These are phyloP conservation scores for Ivindomyrus marchei DNA, from an alignment of 2,113 vertebrate species.

Conservation along the genomic window DNA sequence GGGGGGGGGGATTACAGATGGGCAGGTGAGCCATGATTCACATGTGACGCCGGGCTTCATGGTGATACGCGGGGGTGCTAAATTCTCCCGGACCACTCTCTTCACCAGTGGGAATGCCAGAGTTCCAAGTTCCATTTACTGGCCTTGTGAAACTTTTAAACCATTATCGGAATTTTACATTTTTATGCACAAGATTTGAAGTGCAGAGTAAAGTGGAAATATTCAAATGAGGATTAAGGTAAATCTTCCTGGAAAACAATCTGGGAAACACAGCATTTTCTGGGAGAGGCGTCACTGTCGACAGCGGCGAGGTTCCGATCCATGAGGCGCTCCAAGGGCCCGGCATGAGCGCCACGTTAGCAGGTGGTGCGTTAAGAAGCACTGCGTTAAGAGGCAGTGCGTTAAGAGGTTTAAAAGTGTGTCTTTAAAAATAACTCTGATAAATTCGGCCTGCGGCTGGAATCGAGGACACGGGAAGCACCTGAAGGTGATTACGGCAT, in stretches of 20 bases:
- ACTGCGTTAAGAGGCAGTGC: background rate
- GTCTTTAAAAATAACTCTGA: slow-evolving; percentile 10
- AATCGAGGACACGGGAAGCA: slow-evolving; percentile 11
- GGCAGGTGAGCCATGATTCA: background rate
- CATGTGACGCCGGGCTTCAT: background rate
- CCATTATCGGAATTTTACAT: background rate
- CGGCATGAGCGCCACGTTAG: background rate
- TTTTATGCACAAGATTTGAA: background rate
- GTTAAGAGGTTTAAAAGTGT: background rate
- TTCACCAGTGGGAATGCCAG: background rate
- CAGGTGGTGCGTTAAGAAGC: background rate
- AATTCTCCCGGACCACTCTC: background rate
- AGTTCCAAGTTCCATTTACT: background rate
- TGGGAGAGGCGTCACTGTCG: background rate
- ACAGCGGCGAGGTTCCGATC: background rate
- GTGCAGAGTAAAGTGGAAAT: background rate
- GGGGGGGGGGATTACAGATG: background rate
- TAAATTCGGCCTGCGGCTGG: background rate
- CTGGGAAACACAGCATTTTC: background rate
- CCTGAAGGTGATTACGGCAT: slow-evolving; percentile 31
- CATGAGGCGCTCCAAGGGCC: background rate
- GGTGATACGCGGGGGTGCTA: background rate
- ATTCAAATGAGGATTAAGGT: slow-evolving; percentile 2
- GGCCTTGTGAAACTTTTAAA: background rate
- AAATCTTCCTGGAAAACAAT: background rate